Base-by-base conservation (phyloP, 2,797 vertebrate genomes). In the Enteromius trimaculatus region DNA sequence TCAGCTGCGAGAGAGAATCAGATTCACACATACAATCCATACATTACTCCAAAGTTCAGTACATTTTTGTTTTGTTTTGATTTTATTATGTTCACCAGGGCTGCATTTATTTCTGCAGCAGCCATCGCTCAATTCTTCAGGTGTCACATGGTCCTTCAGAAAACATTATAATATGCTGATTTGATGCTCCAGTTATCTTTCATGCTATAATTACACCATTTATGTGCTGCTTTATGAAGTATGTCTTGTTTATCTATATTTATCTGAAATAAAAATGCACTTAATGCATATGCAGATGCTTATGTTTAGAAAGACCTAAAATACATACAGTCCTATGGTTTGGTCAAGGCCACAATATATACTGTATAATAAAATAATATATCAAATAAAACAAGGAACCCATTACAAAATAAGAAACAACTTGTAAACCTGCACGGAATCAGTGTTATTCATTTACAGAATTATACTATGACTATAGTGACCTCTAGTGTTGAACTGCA, bases 1-100 rank as follows among this genome's bases (percentile, higher is more conserved):
- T 90, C 49, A 99, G 87, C 98, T 99, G 84, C 19, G 29, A 77
- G 21, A 66, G 26, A 71, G 17, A 84, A 10, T 34, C 17, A 6
- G 11, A 44, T 31, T 31, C 1, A 65, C 8, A 6, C 16, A 17
- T 17, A 34, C 29, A 8, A 58, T 21, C 19, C 8, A 58, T 26
- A 26, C 58, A 60, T 23, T 60, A 14, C 11, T 14, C 23, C 23
- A 60, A 26, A 60, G 23, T 26, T 60, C n/a, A 58, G 55, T 23
- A 23, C 55, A 60, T 26, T 10, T 55, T n/a, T 34, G 31, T 34
- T 55, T 1, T 55, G 51, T n/a, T n/a, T n/a, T n/a, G n/a, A n/a
- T 58, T 58, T 58, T 4, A 58, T 23, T 58, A 62, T 62, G 23
- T 14, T 16, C 58, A 62, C 58, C 58, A 29, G 26, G 5, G 4